Conservation (phyloP, 2,113 vertebrate species). For the Thamnaconus septentrionalis region DNA sequence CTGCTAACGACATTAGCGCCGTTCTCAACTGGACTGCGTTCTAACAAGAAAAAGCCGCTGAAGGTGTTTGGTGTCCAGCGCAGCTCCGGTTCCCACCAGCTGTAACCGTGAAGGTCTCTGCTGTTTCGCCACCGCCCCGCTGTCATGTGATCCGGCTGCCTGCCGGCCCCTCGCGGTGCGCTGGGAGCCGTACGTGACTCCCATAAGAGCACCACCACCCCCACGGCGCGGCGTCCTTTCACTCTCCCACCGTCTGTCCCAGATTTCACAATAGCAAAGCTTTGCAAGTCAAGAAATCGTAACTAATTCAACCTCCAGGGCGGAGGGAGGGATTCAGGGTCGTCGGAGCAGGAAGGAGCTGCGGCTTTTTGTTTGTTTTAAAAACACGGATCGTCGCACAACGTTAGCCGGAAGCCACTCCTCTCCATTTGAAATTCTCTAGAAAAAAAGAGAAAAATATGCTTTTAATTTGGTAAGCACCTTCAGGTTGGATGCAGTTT, state of each 20-base stretch:
- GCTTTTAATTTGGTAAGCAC: too few species aligned
- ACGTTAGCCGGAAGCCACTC: too few species aligned
- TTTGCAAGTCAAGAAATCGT: conserved; percentile 63
- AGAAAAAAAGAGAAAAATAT: too few species aligned
- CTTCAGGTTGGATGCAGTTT: too few species aligned
- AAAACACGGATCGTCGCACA: too few species aligned
- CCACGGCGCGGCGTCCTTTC: conserved; percentile 51
- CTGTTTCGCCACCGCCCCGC: background rate
- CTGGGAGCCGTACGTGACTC: conserved; percentile 29
- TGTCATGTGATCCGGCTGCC: conserved; percentile 27
- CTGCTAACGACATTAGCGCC: too few species aligned
- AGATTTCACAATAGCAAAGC: conserved; percentile 70
- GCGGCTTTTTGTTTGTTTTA: background rate
- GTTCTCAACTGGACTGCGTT: too few species aligned
- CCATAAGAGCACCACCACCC: conserved; percentile 54
- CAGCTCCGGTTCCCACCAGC: too few species aligned
- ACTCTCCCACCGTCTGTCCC: conserved; percentile 65
- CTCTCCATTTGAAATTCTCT: too few species aligned
- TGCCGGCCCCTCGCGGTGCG: conserved; percentile 14
- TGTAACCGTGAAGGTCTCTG: too few species aligned
- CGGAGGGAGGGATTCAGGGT: conserved; percentile 35
- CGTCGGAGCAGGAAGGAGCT: conserved; percentile 23
- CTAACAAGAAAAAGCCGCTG: too few species aligned
- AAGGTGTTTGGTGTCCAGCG: too few species aligned
- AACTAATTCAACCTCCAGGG: conserved; percentile 75